Conservation (phyloP, 2,797 vertebrate genomes). For the Holocentrus rufus region DNA sequence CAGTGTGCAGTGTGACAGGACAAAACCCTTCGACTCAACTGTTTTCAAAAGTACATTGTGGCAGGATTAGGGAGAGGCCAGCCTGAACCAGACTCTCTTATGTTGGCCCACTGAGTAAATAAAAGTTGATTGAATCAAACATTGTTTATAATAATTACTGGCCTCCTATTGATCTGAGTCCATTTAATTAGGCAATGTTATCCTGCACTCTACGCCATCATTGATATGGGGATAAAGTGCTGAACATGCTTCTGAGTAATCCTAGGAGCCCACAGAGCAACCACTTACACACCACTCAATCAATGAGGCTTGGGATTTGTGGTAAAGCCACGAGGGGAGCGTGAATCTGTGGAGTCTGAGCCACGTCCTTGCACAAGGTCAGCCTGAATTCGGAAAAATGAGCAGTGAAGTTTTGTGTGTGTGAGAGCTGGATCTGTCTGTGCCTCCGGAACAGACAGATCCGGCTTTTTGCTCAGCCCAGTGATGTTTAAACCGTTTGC, state of each 20-base stretch:
- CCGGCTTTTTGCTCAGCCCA: neutral
- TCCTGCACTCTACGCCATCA: constrained; percentile 64
- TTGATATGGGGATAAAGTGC: constrained; percentile 77
- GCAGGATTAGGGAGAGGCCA: neutral
- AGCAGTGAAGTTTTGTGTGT: constrained; percentile 7
- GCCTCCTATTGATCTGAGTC: constrained; percentile 73
- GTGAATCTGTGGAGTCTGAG: constrained; percentile 63
- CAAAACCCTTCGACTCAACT: neutral
- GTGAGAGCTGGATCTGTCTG: neutral
- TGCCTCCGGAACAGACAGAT: too few species aligned
- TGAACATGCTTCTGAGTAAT: constrained; percentile 78
- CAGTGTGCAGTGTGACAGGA: neutral
- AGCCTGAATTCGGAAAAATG: constrained; percentile 33
- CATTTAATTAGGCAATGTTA: constrained; percentile 80
- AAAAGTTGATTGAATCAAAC: constrained; percentile 52
- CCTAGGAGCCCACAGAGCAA: constrained; percentile 68
- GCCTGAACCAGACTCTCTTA: constrained; percentile 16
- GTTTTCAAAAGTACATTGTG: constrained; percentile 14
- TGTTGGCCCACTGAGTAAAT: constrained; percentile 38
- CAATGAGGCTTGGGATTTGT: constrained; percentile 76
- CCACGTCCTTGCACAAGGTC: constrained; percentile 66
- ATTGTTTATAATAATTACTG: constrained; percentile 67
- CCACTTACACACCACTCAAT: constrained; percentile 79
- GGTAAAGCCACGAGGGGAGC: constrained; percentile 62
- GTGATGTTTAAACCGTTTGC: constrained; percentile 14